A percentile compares a stretch with the other conserved stretches of the same genome.
Evolutionary conservation across 2,888 invertebrate species (phyloP).

Genomic region (Apocheima hispidaria): DNA sequence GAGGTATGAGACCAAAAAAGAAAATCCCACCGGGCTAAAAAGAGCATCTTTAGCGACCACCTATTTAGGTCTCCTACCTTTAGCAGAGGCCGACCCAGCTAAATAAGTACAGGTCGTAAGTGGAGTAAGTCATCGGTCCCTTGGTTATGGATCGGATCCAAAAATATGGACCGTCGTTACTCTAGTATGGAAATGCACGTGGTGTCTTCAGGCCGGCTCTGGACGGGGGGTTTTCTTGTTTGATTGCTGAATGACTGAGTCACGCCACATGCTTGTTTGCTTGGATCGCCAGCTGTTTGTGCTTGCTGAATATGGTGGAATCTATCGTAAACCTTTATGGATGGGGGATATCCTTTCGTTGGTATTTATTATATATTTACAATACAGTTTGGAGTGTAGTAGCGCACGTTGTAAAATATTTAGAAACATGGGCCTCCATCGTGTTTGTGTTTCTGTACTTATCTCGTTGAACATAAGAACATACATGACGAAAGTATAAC

Average conservation of each 20-base stretch:
- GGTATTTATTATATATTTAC: conserved; percentile 7
- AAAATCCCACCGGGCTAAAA: conserved; percentile 65
- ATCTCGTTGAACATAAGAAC: too few relatives aligned
- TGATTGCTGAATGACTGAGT: conserved; percentile 35
- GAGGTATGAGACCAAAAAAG: conserved; percentile 68
- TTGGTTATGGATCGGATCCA: conserved; percentile 77
- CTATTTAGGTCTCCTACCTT: conserved; percentile 68
- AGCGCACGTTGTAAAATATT: not conserved
- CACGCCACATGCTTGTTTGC: conserved; percentile 16
- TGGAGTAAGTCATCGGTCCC: conserved; percentile 66
- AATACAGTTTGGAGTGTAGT: not conserved
- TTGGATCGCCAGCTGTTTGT: conserved; percentile 13
- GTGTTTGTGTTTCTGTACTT: too few relatives aligned
- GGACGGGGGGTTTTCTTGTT: conserved; percentile 59
- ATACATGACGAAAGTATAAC: too few relatives aligned
- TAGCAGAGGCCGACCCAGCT: conserved; percentile 58
- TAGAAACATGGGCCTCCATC: too few relatives aligned
- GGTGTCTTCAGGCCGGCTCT: conserved; percentile 59
- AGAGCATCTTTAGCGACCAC: conserved; percentile 67
- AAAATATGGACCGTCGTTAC: conserved; percentile 72
- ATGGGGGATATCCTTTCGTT: conserved; percentile 8
- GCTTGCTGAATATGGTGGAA: conserved; percentile 4
- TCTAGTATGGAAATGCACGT: conserved; percentile 76
- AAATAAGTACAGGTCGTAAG: conserved; percentile 64
- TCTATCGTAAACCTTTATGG: conserved; percentile 13